Evolutionary conservation across 2,888 invertebrate species (phyloP).

Genomic region (Caenorhabditis japonica): DNA sequence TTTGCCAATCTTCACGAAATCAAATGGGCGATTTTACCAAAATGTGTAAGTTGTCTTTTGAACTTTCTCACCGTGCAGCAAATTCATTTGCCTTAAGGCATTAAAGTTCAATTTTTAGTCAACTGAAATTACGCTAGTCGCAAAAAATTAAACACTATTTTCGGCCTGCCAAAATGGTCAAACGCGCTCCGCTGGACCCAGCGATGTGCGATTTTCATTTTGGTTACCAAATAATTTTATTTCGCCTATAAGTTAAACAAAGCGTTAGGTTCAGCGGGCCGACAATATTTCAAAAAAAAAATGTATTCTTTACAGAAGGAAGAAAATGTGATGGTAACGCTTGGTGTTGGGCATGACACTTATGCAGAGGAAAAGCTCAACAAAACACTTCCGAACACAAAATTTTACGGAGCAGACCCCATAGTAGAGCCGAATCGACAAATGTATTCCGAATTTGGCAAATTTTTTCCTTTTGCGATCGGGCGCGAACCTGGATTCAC

Average conservation of each 20-base stretch:
- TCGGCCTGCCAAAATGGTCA: too few relatives aligned
- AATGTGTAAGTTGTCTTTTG: slow-evolving; percentile 17
- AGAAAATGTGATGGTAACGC: slow-evolving; percentile 27
- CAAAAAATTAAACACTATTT: too few relatives aligned
- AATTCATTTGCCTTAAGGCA: too few relatives aligned
- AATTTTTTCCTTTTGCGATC: slow-evolving; percentile 47
- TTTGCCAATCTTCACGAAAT: slow-evolving; percentile 25
- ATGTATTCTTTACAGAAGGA: slow-evolving; percentile 14
- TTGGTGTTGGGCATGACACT: slow-evolving; percentile 39
- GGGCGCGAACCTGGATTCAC: slow-evolving; percentile 27
- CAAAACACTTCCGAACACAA: slow-evolving; percentile 4
- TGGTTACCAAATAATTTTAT: too few relatives aligned
- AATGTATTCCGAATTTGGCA: slow-evolving; percentile 45
- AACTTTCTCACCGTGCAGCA: too few relatives aligned
- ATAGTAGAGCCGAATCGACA: slow-evolving; percentile 42
- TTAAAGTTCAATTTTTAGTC: too few relatives aligned
- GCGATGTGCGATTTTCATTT: too few relatives aligned
- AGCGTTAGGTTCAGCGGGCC: too few relatives aligned
- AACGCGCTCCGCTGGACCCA: too few relatives aligned
- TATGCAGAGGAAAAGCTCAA: slow-evolving; percentile 17
- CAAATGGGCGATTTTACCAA: slow-evolving; percentile 25
- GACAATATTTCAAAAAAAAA: too few relatives aligned
- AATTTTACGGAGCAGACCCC: slow-evolving; percentile 53
- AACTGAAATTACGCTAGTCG: too few relatives aligned
- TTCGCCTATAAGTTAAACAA: too few relatives aligned